A percentile compares a stretch with the other conserved stretches of the same genome.
Evolutionary conservation across 1,140 invertebrate species (phyloP).

Genomic region (Babylonia areolata): DNA sequence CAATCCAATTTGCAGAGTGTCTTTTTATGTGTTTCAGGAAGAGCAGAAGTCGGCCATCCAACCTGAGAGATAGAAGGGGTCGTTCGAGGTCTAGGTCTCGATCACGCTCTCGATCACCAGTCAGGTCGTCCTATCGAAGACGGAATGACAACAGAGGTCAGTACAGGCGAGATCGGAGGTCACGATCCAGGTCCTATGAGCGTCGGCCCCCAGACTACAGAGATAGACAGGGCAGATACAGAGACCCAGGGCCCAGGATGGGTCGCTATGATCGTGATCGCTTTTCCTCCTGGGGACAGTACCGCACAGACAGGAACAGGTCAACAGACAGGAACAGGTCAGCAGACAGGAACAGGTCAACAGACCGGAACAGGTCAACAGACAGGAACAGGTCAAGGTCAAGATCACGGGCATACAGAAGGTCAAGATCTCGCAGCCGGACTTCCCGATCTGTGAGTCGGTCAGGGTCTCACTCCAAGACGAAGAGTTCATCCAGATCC

Average conservation of each 20-base stretch:
- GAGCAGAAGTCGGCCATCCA: conserved; percentile 9
- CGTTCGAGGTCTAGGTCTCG: conserved; percentile 46
- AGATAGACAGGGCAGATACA: conserved; percentile 53
- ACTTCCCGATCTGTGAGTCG: conserved; percentile 64
- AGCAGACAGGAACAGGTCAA: too few relatives aligned
- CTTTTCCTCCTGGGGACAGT: conserved; percentile 56
- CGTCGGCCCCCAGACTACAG: background rate
- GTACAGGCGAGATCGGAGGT: conserved; percentile 38
- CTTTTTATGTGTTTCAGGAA: conserved; percentile 28
- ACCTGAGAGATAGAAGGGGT: conserved; percentile 15
- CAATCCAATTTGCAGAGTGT: conserved; percentile 1
- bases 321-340: conserved; percentile 74
- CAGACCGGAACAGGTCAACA: too few relatives aligned
- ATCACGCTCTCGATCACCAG: conserved; percentile 53
- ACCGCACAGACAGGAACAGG: conserved; percentile 67
- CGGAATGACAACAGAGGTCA: conserved; percentile 32
- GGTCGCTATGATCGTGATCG: conserved; percentile 66
- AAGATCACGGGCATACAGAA: conserved; percentile 49
- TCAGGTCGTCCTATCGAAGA: conserved; percentile 35
- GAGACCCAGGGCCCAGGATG: conserved; percentile 39
- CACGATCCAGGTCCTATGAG: conserved; percentile 50
- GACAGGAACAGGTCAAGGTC: conserved; percentile 75
- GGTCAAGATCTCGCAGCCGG: conserved; percentile 66
- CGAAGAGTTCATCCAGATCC: conserved; percentile 55
- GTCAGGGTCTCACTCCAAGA: conserved; percentile 58